These are phyloP conservation scores for Hippocampus barbouri DNA, from an alignment of 2,113 vertebrate species.

Conservation along the genomic window DNA sequence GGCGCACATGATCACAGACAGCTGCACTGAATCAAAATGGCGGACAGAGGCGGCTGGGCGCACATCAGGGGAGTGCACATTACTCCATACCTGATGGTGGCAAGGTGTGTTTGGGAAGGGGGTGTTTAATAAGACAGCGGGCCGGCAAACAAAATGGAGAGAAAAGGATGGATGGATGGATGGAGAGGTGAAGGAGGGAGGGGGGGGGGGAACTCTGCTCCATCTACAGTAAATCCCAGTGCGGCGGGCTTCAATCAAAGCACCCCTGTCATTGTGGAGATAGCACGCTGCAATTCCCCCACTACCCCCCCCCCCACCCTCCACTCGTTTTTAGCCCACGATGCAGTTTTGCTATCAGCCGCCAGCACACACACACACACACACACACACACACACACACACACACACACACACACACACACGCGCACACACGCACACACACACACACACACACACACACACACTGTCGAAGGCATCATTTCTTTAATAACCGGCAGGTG, in stretches of 20 bases:
- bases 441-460: slow-evolving; percentile 32
- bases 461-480: slow-evolving; percentile 38
- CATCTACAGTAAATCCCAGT: slow-evolving; percentile 63
- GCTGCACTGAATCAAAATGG: slow-evolving; percentile 79
- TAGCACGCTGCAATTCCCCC: slow-evolving; percentile 66
- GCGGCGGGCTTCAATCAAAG: slow-evolving; percentile 67
- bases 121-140: slow-evolving; percentile 22
- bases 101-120: slow-evolving; percentile 34
- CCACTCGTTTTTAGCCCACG: slow-evolving; percentile 70
- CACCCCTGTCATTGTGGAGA: slow-evolving; percentile 64
- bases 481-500: slow-evolving; percentile 62
- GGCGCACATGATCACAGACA: slow-evolving; percentile 74
- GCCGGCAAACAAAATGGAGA: slow-evolving; percentile 38
- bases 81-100: slow-evolving; percentile 70
- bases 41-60: slow-evolving; percentile 67
- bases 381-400: slow-evolving; percentile 43
- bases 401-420: slow-evolving; percentile 26
- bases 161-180: slow-evolving; percentile 27
- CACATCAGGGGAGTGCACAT: slow-evolving; percentile 66
- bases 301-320: slow-evolving; percentile 42
- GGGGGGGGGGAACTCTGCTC: slow-evolving; percentile 43
- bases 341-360: slow-evolving; percentile 69
- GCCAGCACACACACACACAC: slow-evolving; percentile 41
- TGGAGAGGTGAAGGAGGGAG: slow-evolving; percentile 13
- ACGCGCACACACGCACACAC: slow-evolving; percentile 32